Evolutionary conservation across 2,797 vertebrate species (phyloP), one percentile per base, ranked within the genome.

Genomic region (Gymnothorax javanicus): DNA sequence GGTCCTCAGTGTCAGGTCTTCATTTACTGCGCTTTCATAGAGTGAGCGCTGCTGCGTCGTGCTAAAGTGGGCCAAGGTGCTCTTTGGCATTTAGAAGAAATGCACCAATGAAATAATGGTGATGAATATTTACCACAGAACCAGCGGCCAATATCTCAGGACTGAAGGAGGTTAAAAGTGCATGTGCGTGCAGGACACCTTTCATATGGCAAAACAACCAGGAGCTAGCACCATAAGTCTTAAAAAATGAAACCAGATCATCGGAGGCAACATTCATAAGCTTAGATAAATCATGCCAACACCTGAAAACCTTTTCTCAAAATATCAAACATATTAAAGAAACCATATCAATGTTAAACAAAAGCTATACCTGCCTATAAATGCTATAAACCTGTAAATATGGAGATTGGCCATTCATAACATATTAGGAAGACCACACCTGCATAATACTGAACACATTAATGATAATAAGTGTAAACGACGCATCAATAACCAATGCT

Each of bases 81-180:
- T n/a, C 27, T 3, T 56, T 81, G 8, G 15, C 52, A 54, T 79
- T 81, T 23, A 12, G 33, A 43, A 43, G 33, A 81, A 81, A 54
- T 3, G 52, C 50, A 54, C 4, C 2, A 0, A 81, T 81, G 77
- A 81, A 56, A 52, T 1, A 20, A 23, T 81, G n/a, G 56, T 56
- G 54, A 54, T 56, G 77, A 50, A 81, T 23, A 56, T 81, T 54
- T 9, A 54, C 17, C 52, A 27, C 7, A 2, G 81, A 84, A 73
- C 71, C 57, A 52, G 75, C 52, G 86, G 59, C 56, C 33, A 4
- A 67, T 54, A 73, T 83, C 69, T 60, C 84, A 50, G 57, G 85
- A 85, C 13, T n/a, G 81, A 52, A 58, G 69, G 83, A 58, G 52
- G 20, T 33, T 8, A 82, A 60, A 57, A 9, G 43, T 20, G 59